Evolutionary conservation across 2,888 invertebrate genomes (phyloP).

Genomic region (Drosophila anomalipes): DNA sequence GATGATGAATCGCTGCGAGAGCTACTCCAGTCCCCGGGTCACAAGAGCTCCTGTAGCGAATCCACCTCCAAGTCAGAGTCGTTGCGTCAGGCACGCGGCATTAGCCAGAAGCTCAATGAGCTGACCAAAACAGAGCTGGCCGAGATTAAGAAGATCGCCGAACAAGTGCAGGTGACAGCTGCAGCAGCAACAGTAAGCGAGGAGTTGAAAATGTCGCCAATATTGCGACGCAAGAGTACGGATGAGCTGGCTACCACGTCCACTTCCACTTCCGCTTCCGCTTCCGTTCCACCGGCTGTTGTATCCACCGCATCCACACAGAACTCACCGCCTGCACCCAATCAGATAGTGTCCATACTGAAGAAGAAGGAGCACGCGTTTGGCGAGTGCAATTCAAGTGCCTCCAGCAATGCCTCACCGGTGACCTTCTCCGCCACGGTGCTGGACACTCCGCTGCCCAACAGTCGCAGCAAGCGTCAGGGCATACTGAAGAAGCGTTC

Average conservation of each 20-base stretch:
- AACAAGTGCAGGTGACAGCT: constrained; percentile 67
- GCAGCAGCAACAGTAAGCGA: not conserved
- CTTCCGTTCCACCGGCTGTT: not conserved
- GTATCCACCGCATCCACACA: constrained; percentile 32
- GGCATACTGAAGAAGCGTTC: constrained; percentile 94
- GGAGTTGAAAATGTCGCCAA: constrained; percentile 78
- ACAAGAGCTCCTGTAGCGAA: constrained; percentile 66
- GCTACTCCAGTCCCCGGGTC: constrained; percentile 71
- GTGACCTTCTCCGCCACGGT: constrained; percentile 93
- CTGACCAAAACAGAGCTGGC: constrained; percentile 84
- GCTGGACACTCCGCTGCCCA: constrained; percentile 87
- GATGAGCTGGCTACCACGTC: constrained; percentile 81
- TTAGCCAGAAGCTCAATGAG: constrained; percentile 83
- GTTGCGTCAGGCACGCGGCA: constrained; percentile 66
- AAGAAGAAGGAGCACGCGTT: constrained; percentile 88
- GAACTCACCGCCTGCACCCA: constrained; percentile 84
- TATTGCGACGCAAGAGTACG: constrained; percentile 83
- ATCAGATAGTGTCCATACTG: constrained; percentile 88
- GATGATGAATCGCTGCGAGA: constrained; percentile 82
- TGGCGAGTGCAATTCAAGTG: constrained; percentile 84
- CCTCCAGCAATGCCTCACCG: constrained; percentile 88
- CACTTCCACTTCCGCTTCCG: not conserved
- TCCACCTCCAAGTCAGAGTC: constrained; percentile 66
- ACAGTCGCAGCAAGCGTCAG: constrained; percentile 87
- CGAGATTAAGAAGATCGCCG: constrained; percentile 84